Evolutionary conservation across 64 coral and sea anemone genomes (phyloP).

Genomic region (Actinia tenebrosa): DNA sequence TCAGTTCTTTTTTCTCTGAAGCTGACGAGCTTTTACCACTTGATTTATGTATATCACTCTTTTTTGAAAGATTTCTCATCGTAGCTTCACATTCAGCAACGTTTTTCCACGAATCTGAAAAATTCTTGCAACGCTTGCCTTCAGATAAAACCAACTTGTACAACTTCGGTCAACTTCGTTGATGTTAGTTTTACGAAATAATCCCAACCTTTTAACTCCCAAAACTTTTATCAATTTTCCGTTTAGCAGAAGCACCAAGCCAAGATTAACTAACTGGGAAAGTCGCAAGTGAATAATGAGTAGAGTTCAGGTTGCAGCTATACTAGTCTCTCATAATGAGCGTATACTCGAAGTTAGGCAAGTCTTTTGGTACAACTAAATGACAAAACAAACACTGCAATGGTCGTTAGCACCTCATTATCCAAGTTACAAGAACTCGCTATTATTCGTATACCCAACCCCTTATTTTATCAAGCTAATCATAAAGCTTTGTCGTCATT

Average conservation of each 20-base stretch:
- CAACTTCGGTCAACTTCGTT: neutral
- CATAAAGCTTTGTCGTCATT: neutral
- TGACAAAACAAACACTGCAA: neutral
- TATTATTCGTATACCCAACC: neutral
- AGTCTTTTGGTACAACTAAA: neutral
- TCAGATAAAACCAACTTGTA: neutral
- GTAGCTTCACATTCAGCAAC: neutral
- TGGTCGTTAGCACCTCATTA: neutral
- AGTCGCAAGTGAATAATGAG: neutral
- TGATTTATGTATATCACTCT: neutral
- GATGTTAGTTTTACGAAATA: neutral
- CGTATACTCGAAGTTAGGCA: neutral
- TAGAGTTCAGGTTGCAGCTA: neutral
- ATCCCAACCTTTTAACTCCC: neutral
- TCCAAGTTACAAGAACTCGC: neutral
- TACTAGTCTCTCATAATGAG: neutral
- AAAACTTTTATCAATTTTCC: neutral
- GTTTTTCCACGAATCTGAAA: neutral
- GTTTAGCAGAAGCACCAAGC: neutral
- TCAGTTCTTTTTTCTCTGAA: constrained; percentile 11
- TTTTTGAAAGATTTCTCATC: neutral
- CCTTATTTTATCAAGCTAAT: neutral
- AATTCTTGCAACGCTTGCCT: neutral
- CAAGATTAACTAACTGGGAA: neutral
- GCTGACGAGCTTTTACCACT: neutral